These are phyloP conservation scores for Arion vulgaris DNA, from an alignment of 1,140 invertebrate species.

Conservation along the genomic window DNA sequence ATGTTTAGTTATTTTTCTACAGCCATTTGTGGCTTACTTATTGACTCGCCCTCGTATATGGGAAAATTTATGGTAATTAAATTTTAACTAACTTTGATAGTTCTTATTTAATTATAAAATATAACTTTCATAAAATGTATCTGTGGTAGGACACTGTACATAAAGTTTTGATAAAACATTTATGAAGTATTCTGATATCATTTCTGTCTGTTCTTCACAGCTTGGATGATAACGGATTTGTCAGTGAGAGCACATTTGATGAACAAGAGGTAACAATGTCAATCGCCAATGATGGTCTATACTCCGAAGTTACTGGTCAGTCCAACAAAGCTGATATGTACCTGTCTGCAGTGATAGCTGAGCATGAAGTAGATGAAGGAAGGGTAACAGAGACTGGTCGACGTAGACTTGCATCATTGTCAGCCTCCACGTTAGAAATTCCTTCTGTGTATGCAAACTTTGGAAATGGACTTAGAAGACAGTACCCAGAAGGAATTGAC, in stretches of 20 bases:
- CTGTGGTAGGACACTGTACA: too few species aligned
- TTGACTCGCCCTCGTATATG: too few species aligned
- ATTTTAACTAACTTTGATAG: too few species aligned
- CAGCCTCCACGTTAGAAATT: not conserved
- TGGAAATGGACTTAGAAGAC: slow-evolving; percentile 1
- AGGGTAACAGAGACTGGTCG: slow-evolving; percentile 30
- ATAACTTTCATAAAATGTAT: too few species aligned
- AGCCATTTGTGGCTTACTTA: too few species aligned
- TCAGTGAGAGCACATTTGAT: slow-evolving; percentile 37
- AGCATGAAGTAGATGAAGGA: slow-evolving; percentile 37
- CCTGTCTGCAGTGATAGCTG: slow-evolving; percentile 42
- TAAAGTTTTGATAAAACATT: too few species aligned
- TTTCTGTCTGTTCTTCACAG: slow-evolving; percentile 14
- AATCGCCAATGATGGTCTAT: slow-evolving; percentile 33
- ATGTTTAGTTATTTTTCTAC: too few species aligned
- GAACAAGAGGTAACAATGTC: slow-evolving; percentile 48
- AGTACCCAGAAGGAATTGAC: not conserved
- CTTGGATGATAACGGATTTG: slow-evolving; percentile 43
- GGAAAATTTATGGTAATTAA: too few species aligned
- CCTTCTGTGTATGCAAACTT: slow-evolving; percentile 4
- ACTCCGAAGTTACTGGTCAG: not conserved
- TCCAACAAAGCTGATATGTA: slow-evolving; percentile 21
- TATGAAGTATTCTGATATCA: too few species aligned
- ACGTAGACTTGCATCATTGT: slow-evolving; percentile 12
- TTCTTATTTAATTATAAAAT: too few species aligned